Base-by-base conservation (phyloP, 2,888 invertebrate species). In the Epinotia ramella region DNA sequence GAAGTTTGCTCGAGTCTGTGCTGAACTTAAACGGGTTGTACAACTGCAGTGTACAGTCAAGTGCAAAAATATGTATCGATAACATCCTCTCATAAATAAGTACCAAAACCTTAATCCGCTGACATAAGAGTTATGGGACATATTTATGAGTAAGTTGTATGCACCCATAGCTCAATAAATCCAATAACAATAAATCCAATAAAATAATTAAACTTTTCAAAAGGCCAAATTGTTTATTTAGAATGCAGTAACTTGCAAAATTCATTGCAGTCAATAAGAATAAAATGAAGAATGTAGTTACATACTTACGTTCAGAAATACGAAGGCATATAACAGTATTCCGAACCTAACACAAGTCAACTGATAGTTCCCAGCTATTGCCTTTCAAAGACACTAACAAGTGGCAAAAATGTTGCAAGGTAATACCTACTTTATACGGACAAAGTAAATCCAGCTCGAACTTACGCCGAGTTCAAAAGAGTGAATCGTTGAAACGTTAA, bases 1-100 rank as follows among this genome's bases (percentile, higher is more conserved):
- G 86, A 89, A 88, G 84, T 89, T 88, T 85, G 76, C 78, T 77
- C 82, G 81, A 79, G 78, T 84, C 80, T 80, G 77, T 20, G 44
- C 60, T 60, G 65, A 46, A 69, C 46, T 69, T 24, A 66, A 75
- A 65, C 59, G 24, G 70, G 70, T 60, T 75, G 60, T 66, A 60
- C 65, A 73, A 65, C 59, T 65, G 56, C 65, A 57, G 28, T 63
- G 46, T 46, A 69, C n/a, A n/a, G n/a, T n/a, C n/a, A n/a, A n/a
- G n/a, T n/a, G n/a, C n/a, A n/a, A n/a, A n/a, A n/a, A n/a, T n/a
- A n/a, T n/a, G n/a, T n/a, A n/a, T n/a, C n/a, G n/a, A n/a, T n/a
- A n/a, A n/a, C n/a, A n/a, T n/a, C n/a, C n/a, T n/a, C n/a, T n/a
- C n/a, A n/a, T n/a, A n/a, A n/a, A n/a, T n/a, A n/a, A n/a, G n/a